Base-by-base conservation (phyloP, 2,797 vertebrate species). In the Masticophis lateralis region DNA sequence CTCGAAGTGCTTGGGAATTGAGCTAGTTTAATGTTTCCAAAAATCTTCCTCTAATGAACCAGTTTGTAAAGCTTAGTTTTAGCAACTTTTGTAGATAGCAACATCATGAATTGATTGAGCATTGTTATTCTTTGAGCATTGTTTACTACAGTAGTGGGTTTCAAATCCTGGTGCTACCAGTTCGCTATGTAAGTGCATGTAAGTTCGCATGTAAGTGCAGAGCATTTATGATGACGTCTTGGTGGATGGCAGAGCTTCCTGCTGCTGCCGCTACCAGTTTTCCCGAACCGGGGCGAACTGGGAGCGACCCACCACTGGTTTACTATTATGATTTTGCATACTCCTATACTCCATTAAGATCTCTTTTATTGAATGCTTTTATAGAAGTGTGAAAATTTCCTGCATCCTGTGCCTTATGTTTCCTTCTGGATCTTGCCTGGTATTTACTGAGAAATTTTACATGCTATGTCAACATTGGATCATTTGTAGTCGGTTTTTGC, bases 11-110 rank as follows among this genome's bases (percentile, higher is more conserved):
- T 91, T 47, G 32, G 87, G 37, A 93, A 91, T 6, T 89, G 51
- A 86, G 66, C 57, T 74, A 66, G 32, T 91, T 91, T 91, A 93
- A n/a, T 91, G 87, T 93, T 91, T 66, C 2, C 3, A 79, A 53
- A 60, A 55, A 47, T 32, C 89, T 63, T 91, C 51, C 51, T 69
- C 69, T 56, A 53, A 89, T 95, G 57, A 86, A 87, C 56, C 91
- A 83, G 25, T 93, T 56, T 89, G 47, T 47, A 89, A 88, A 93
- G 27, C n/a, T 53, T 32, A 47, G 47, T 61, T 32, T 88, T 61
- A n/a, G 27, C 5, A 79, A 16, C 57, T 37, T 16, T 3, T 8
- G 11, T 87, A 18, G 37, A 92, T 88, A 43, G n/a, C 53, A 13
- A n/a, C 93, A 87, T 51, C 27, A 16, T 57, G 56, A 57, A 93